Percentiles rank a stretch among this genome's conserved stretches.
Conservation (phyloP, 2,888 invertebrate genomes). For the Platycheirus rosarum region DNA sequence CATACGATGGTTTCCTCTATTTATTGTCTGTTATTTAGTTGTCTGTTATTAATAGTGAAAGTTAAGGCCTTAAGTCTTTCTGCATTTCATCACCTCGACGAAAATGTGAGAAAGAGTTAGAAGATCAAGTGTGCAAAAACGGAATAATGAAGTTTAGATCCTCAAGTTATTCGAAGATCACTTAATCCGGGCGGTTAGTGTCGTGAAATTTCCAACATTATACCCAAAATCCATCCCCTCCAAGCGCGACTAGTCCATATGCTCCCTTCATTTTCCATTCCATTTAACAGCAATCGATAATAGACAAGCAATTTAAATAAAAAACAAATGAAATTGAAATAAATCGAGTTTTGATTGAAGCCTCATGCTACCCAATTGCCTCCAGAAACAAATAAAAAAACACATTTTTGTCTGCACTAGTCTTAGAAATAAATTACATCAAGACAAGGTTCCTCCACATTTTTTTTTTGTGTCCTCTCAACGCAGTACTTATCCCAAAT, state of each 20-base stretch:
- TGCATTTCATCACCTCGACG: no score
- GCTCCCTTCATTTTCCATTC: background rate
- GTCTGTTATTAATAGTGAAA: no score
- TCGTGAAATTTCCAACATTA: no score
- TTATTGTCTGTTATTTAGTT: no score
- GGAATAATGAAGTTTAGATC: no score
- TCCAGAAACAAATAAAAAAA: slow-evolving; percentile 20
- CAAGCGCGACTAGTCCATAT: background rate
- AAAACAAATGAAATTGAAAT: slow-evolving; percentile 31
- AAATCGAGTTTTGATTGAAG: slow-evolving; percentile 50
- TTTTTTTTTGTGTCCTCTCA: background rate
- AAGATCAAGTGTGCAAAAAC: background rate
- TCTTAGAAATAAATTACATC: slow-evolving; percentile 35
- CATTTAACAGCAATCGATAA: background rate
- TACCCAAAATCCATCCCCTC: background rate
- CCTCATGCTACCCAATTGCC: slow-evolving; percentile 6
- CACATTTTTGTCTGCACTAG: slow-evolving; percentile 27
- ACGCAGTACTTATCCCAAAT: slow-evolving; percentile 38
- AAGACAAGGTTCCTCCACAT: background rate
- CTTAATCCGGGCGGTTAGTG: no score
- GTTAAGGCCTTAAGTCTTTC: no score
- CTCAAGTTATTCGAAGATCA: no score
- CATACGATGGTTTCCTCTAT: no score
- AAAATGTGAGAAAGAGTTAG: background rate
- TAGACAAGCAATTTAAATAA: background rate